A percentile compares a stretch with the other conserved stretches of the same genome.
Conservation (phyloP, 2,888 invertebrate genomes). For the Saturnia pavonia region DNA sequence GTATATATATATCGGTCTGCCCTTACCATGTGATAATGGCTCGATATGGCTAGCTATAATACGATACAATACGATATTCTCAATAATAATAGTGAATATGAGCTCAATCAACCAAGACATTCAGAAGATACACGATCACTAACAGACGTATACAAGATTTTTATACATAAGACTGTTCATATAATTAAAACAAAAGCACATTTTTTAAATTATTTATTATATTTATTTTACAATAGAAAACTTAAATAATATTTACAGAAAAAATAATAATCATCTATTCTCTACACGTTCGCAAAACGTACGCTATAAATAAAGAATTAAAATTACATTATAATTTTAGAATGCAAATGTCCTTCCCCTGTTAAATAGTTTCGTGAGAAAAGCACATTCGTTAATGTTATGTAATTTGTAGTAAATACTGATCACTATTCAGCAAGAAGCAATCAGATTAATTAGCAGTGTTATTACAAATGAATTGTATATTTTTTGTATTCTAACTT, state of each 20-base stretch:
- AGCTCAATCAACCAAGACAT: too few relatives aligned
- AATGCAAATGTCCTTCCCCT: not conserved
- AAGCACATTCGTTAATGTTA: not conserved
- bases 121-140: too few relatives aligned
- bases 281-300: not conserved
- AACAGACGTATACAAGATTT: too few relatives aligned
- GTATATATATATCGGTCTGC: too few relatives aligned
- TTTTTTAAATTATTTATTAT: conserved; percentile 4
- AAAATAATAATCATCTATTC: conserved; percentile 6
- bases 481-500: not conserved
- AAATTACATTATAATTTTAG: not conserved
- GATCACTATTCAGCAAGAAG: not conserved
- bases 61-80: too few relatives aligned
- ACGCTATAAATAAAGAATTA: not conserved
- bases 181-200: not conserved
- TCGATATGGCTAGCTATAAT: too few relatives aligned
- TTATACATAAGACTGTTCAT: too few relatives aligned
- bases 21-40: too few relatives aligned
- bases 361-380: not conserved
- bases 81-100: too few relatives aligned
- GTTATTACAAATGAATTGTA: not conserved
- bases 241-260: conserved; percentile 29
- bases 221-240: conserved; percentile 20
- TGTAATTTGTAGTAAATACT: not conserved
- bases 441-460: not conserved